A percentile compares a stretch with the other conserved stretches of the same genome.
These are phyloP conservation scores for Sebastolobus altivelis DNA, from an alignment of 2,797 vertebrate genomes.

Conservation along the genomic window DNA sequence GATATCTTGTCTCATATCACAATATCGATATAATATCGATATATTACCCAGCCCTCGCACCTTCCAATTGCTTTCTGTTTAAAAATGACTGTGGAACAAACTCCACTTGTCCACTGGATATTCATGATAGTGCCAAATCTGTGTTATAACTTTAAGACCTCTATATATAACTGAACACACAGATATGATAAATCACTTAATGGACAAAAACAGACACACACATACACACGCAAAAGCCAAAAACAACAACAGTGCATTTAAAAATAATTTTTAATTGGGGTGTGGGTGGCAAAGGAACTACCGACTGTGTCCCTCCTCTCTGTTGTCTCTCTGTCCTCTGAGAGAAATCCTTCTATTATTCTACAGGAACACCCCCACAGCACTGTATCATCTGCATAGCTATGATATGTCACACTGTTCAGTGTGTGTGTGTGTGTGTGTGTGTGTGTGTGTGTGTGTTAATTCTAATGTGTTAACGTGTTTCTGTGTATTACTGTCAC, in stretches of 20 bases:
- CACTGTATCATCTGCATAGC: slow-evolving; percentile 57
- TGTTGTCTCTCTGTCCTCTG: slow-evolving; percentile 54
- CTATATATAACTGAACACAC: neutral
- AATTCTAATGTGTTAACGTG: neutral
- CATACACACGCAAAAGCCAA: neutral
- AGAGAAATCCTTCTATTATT: slow-evolving; percentile 66
- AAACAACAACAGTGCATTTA: neutral
- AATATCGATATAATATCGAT: too few species aligned
- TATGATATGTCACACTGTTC: slow-evolving; percentile 32
- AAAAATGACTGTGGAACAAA: slow-evolving; percentile 29
- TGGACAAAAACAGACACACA: neutral
- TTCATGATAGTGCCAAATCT: neutral
- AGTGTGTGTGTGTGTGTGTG: slow-evolving; percentile 17
- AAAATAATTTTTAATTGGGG: slow-evolving; percentile 53
- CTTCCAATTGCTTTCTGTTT: slow-evolving; percentile 11
- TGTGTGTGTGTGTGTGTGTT: slow-evolving; percentile 30
- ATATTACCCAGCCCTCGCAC: too few species aligned
- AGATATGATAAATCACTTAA: neutral
- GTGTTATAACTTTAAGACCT: neutral
- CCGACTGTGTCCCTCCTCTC: slow-evolving; percentile 51
- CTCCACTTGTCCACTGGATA: neutral
- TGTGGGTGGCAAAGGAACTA: slow-evolving; percentile 54
- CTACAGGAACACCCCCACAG: slow-evolving; percentile 64
- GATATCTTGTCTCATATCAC: too few species aligned
- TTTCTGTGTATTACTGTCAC: neutral